Conservation (phyloP, 2,888 invertebrate species). For the Kryphioiulus occultus region DNA sequence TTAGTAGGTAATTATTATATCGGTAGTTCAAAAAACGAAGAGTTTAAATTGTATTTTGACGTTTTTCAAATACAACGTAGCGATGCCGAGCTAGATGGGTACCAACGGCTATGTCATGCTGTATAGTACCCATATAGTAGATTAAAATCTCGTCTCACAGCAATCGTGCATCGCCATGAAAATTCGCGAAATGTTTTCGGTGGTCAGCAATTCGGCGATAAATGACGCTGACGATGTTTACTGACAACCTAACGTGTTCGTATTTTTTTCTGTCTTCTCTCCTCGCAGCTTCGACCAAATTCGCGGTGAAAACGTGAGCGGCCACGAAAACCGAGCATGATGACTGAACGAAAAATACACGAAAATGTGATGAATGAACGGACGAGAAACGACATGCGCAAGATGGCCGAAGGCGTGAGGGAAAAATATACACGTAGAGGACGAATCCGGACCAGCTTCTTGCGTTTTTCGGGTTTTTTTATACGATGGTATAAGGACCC, state of each 20-base stretch:
- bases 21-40: no score
- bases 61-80: no score
- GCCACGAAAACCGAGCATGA: not conserved
- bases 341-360: not conserved
- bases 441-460: not conserved
- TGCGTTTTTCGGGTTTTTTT: not conserved
- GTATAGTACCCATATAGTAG: no score
- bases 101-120: no score
- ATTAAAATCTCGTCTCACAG: not conserved
- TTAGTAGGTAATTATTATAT: no score
- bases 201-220: not conserved
- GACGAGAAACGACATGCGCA: not conserved
- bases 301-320: not conserved
- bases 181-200: not conserved
- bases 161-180: not conserved
- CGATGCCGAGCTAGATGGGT: no score
- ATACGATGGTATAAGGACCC: not conserved
- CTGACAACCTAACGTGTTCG: slow-evolving; percentile 16
- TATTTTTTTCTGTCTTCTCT: not conserved
- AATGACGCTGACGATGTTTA: not conserved
- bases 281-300: not conserved
- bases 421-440: not conserved
- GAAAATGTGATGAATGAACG: not conserved
- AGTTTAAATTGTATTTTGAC: no score
- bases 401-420: not conserved